Percentiles rank a stretch among this genome's conserved stretches.
Conservation (phyloP, 1,140 invertebrate species). For the Brachionus angularis region DNA sequence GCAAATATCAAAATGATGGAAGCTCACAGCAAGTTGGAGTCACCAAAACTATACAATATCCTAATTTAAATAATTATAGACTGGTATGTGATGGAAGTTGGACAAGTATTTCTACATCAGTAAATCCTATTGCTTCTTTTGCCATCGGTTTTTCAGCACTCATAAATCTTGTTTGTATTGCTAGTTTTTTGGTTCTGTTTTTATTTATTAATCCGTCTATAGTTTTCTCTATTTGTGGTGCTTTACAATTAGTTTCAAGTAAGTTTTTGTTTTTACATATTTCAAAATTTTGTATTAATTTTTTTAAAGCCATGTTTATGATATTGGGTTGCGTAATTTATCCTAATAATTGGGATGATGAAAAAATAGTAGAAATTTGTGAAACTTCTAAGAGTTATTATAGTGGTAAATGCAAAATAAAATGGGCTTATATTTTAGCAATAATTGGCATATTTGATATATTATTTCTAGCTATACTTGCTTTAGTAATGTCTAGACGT, state of each 20-base stretch:
- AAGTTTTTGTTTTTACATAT: constrained; percentile 52
- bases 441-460: constrained; percentile 86
- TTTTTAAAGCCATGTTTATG: constrained; percentile 62
- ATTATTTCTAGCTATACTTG: constrained; percentile 77
- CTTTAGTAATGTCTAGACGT: constrained; percentile 81
- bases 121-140: constrained; percentile 67
- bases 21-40: no score
- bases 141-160: constrained; percentile 79
- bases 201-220: constrained; percentile 88
- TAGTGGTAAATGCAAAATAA: constrained; percentile 47
- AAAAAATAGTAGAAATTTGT: constrained; percentile 76
- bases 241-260: constrained; percentile 89
- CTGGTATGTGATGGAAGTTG: constrained; percentile 22
- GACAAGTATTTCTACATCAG: background rate
- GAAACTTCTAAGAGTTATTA: constrained; percentile 57
- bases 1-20: no score
- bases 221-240: constrained; percentile 85
- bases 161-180: constrained; percentile 74
- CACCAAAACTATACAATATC: no score
- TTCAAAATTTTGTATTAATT: constrained; percentile 12
- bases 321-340: constrained; percentile 66
- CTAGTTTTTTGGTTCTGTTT: constrained; percentile 79
- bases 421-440: constrained; percentile 90
- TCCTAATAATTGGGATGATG: constrained; percentile 84
- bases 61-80: no score